Conservation (phyloP, 2,113 vertebrate species). For the Telmatochromis sp. region DNA sequence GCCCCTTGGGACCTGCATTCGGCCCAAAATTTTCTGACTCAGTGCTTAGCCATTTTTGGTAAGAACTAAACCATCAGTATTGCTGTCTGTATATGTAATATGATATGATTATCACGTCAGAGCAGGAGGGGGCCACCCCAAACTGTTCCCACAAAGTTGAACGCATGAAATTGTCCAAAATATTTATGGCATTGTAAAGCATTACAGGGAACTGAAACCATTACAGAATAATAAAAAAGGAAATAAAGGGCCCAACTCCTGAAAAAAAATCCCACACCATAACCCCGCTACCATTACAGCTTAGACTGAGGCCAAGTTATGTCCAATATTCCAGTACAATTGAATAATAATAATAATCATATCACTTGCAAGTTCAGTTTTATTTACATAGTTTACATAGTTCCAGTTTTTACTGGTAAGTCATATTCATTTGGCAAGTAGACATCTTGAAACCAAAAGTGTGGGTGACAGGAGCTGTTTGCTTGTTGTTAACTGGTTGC, state of each 20-base stretch:
- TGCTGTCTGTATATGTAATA: not conserved
- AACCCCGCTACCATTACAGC: not conserved
- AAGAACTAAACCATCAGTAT: not conserved
- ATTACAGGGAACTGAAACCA: not conserved
- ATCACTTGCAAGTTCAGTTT: not conserved
- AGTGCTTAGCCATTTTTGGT: not conserved
- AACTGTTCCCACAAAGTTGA: not conserved
- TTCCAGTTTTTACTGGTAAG: not conserved
- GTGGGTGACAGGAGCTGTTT: not conserved
- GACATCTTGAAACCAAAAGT: not conserved
- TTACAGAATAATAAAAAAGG: not conserved
- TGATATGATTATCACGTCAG: not conserved
- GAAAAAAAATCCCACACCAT: not conserved
- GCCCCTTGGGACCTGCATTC: not conserved
- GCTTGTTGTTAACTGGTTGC: not conserved
- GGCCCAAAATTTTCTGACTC: slow-evolving; percentile 6
- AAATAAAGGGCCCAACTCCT: not conserved
- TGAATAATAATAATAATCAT: not conserved
- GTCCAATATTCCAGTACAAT: not conserved
- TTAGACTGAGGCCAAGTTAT: not conserved
- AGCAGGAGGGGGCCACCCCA: not conserved
- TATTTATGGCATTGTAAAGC: not conserved
- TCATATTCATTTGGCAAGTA: not conserved
- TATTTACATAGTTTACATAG: not conserved
- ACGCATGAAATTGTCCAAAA: not conserved